Evolutionary conservation across 1,140 invertebrate species (phyloP), one percentile per base, ranked within the genome.

Genomic region (Spodoptera litura): DNA sequence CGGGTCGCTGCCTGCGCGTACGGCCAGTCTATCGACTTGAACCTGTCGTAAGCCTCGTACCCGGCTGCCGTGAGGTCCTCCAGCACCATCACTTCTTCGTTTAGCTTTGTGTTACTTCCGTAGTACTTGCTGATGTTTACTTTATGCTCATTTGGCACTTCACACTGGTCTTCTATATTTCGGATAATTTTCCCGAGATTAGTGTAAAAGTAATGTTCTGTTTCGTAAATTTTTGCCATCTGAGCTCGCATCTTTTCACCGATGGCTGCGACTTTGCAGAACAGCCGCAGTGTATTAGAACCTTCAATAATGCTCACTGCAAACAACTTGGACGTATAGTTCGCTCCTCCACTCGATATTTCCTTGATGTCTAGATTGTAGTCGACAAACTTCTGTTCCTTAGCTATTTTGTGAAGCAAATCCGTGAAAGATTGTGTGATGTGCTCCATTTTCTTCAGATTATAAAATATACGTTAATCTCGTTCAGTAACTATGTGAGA

Each of bases 201-300:
- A 0, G 77, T 89, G 70, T 92, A 93, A 64, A 84, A 81, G 20
- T 79, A 78, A 2, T 71, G 80, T 82, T 93, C 92, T 2, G 78
- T 85, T 9, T 87, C 81, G 68, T 82, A 93, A 2, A 75, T 8
- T 58, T n/a, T 53, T 2, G 80, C 78, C n/a, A 80, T 66, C 15
- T 79, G 20, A 0, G 51, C 8, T 38, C 90, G 75, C 38, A 89
- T 79, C 6, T 83, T 82, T 35, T 93, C 88, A 0, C 85, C 83
- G 0, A 89, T 31, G 4, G 56, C 79, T 0, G 88, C 85, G 0
- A 92, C 83, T 84, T 93, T 93, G 0, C 86, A 84, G 68, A 93
- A 93, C 5, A 93, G 35, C 12, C 85, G 85, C 0, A 92, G 44
- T 2, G 85, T 83, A 49, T 83, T 70, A 3, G 31, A 49, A 81